Percentiles rank a stretch among this genome's conserved stretches.
Evolutionary conservation across 2,113 vertebrate genomes (phyloP).

Genomic region (Maccullochella peelii): DNA sequence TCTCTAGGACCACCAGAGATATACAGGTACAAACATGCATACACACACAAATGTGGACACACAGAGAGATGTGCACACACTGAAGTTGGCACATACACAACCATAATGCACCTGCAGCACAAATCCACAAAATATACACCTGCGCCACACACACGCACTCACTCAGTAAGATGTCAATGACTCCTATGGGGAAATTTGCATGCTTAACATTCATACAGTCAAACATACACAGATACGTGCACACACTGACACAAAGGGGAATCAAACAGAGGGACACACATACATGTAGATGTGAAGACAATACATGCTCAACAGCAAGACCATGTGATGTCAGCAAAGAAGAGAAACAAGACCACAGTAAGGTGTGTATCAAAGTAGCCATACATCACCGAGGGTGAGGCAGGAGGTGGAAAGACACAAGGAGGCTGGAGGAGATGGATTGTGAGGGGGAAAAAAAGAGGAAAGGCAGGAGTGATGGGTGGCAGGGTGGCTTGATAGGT

Average conservation of each 20-base stretch:
- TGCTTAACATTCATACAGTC: slow-evolving; percentile 3
- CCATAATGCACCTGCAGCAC: slow-evolving; percentile 35
- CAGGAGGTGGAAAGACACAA: not conserved
- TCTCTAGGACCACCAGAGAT: slow-evolving; percentile 54
- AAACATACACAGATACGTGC: not conserved
- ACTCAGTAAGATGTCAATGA: not conserved
- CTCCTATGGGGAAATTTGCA: not conserved
- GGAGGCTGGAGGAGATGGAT: slow-evolving; percentile 12
- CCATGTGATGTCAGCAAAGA: not conserved
- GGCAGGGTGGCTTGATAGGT: not conserved
- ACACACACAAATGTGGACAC: not conserved
- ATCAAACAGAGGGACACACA: not conserved
- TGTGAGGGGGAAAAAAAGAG: not conserved
- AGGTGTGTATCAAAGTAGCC: slow-evolving; percentile 1
- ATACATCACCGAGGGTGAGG: not conserved
- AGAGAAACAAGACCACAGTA: not conserved
- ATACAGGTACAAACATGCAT: slow-evolving; percentile 34
- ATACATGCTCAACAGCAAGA: not conserved
- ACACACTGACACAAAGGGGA: not conserved
- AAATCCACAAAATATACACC: not conserved
- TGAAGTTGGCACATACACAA: slow-evolving; percentile 5
- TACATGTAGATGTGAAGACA: not conserved
- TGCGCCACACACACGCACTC: slow-evolving; percentile 7
- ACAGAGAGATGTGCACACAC: not conserved
- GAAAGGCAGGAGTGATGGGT: not conserved